Evolutionary conservation across 2,888 invertebrate genomes (phyloP).

Genomic region (Podotricha telesiphe): DNA sequence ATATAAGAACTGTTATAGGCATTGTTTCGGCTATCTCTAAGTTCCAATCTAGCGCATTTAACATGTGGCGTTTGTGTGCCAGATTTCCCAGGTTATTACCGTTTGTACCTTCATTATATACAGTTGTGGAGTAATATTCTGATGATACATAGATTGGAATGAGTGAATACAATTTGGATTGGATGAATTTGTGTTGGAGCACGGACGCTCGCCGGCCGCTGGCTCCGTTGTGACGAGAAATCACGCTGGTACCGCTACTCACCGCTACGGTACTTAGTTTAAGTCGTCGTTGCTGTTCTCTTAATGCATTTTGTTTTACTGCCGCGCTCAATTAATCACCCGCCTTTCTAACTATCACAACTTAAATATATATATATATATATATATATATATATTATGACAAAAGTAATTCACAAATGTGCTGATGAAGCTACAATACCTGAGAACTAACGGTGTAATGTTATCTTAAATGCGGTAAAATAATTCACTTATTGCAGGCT

Average conservation of each 20-base stretch:
- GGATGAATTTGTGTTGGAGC: conserved; percentile 45
- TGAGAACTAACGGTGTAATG: neutral
- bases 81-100: conserved; percentile 77
- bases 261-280: conserved; percentile 78
- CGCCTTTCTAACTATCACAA: conserved; percentile 47
- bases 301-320: conserved; percentile 75
- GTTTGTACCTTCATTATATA: conserved; percentile 73
- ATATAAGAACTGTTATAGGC: conserved; percentile 66
- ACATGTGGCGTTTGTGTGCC: conserved; percentile 65
- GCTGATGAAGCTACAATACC: neutral
- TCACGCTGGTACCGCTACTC: conserved; percentile 76
- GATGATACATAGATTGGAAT: conserved; percentile 55
- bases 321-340: conserved; percentile 76
- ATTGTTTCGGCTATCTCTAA: conserved; percentile 76
- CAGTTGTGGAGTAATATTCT: conserved; percentile 74
- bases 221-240: conserved; percentile 64
- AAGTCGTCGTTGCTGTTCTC: conserved; percentile 67
- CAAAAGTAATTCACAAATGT: conserved; percentile 9
- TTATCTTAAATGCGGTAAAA: neutral
- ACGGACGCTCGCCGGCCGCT: conserved; percentile 41
- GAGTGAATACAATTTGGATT: conserved; percentile 75
- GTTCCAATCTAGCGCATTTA: conserved; percentile 71
- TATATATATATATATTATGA: too few relatives aligned
- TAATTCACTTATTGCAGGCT: neutral
- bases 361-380: too few relatives aligned